Evolutionary conservation across 2,113 vertebrate genomes (phyloP).

Genomic region (Ophiodon elongatus): DNA sequence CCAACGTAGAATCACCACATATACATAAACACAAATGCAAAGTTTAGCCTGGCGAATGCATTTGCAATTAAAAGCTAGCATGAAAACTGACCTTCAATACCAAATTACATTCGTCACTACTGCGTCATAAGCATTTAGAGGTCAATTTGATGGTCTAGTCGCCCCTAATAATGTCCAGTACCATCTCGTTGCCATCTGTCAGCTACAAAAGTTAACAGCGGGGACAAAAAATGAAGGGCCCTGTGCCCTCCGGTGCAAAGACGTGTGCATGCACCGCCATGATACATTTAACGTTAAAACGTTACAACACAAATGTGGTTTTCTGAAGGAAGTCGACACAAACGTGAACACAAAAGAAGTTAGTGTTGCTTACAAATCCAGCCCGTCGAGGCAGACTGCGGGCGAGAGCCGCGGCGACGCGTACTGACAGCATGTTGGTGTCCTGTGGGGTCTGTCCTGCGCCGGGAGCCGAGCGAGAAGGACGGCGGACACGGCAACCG

Average conservation of each 20-base stretch:
- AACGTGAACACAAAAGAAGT: accelerated
- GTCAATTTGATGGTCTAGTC: neutral
- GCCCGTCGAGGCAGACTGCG: conserved; percentile 88
- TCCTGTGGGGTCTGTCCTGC: conserved; percentile 38
- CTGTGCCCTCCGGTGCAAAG: conserved; percentile 65
- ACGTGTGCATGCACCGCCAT: conserved; percentile 31
- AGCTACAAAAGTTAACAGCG: neutral
- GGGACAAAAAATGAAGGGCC: conserved; percentile 51
- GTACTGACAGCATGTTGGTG: conserved; percentile 88
- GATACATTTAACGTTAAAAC: neutral
- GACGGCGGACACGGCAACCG: conserved; percentile 59
- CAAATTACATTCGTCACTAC: neutral
- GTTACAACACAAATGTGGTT: neutral
- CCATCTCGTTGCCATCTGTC: neutral
- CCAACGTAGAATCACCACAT: neutral
- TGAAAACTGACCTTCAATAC: conserved; percentile 73
- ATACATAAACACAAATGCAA: neutral
- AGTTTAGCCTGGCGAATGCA: neutral
- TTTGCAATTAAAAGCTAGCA: neutral
- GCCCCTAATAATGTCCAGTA: accelerated
- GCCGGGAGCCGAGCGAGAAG: conserved; percentile 65
- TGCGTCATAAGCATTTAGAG: neutral
- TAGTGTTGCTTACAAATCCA: conserved; percentile 85
- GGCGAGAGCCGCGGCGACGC: conserved; percentile 89
- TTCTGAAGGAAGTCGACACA: accelerated